Percentiles rank a stretch among this genome's conserved stretches.
Conservation (phyloP, 2,797 vertebrate species). For the Melanotaenia boesemani region DNA sequence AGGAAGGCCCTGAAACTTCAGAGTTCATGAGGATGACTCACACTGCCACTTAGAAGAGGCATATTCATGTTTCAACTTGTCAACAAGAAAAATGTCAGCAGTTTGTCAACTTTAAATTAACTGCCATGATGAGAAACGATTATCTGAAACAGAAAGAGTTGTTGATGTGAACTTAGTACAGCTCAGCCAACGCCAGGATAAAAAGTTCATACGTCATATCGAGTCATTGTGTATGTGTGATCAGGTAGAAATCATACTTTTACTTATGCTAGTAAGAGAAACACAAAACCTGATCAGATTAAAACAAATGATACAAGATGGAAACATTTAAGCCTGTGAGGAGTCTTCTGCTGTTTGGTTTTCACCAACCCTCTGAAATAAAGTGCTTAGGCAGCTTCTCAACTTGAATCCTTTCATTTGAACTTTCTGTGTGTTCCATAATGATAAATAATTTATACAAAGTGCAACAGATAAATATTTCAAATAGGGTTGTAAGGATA, state of each 20-base stretch:
- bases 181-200: slow-evolving; percentile 2
- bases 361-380: slow-evolving; percentile 45
- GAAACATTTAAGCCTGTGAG: slow-evolving; percentile 2
- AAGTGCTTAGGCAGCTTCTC: slow-evolving; percentile 66
- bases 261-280: neutral
- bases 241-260: neutral
- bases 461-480: slow-evolving; percentile 84
- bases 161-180: neutral
- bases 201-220: neutral
- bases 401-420: slow-evolving; percentile 72
- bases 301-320: slow-evolving; percentile 5
- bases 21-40: slow-evolving; percentile 58
- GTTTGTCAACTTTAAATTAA: slow-evolving; percentile 58
- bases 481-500: slow-evolving; percentile 74
- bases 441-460: slow-evolving; percentile 76
- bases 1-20: slow-evolving; percentile 29
- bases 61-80: slow-evolving; percentile 55
- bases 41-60: slow-evolving; percentile 48
- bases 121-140: slow-evolving; percentile 42
- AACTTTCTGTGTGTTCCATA: slow-evolving; percentile 73
- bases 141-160: slow-evolving; percentile 24
- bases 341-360: slow-evolving; percentile 31
- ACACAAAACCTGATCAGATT: neutral
- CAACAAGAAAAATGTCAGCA: slow-evolving; percentile 65
- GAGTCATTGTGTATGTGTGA: neutral